Evolutionary conservation across 2,113 vertebrate species (phyloP).

Genomic region (Poeciliopsis occidentalis): DNA sequence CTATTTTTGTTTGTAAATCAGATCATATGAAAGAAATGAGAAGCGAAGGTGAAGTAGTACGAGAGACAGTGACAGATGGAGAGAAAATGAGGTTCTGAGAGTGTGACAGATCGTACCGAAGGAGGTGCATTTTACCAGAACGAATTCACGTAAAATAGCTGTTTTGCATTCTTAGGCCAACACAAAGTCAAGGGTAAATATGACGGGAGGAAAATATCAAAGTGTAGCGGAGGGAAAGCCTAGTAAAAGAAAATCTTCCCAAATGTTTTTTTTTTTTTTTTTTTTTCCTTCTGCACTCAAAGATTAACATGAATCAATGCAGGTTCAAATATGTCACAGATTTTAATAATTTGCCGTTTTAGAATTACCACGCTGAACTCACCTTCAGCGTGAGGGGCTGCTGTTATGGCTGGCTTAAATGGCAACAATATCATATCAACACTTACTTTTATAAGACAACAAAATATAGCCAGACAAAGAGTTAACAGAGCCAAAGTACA

Average conservation of each 20-base stretch:
- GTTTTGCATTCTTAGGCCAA: conserved; percentile 4
- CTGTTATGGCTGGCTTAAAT: too few species aligned
- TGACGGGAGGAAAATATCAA: neutral
- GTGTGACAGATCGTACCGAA: conserved; percentile 29
- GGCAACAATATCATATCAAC: neutral
- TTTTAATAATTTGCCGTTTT: too few species aligned
- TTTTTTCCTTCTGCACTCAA: too few species aligned
- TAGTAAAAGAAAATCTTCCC: neutral
- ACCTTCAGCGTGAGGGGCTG: too few species aligned
- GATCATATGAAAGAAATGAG: conserved; percentile 8
- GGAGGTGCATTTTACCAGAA: conserved; percentile 11
- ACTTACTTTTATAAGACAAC: neutral
- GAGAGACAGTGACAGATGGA: conserved; percentile 44
- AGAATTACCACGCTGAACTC: neutral
- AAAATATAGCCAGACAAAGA: neutral
- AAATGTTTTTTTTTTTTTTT: neutral
- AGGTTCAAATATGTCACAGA: neutral
- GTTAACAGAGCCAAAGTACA: neutral
- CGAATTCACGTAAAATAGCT: conserved; percentile 21
- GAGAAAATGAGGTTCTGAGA: conserved; percentile 33
- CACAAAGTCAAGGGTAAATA: neutral
- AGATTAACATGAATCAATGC: neutral
- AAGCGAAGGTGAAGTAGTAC: conserved; percentile 5
- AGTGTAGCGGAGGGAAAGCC: neutral
- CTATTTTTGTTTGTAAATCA: conserved; percentile 13